phyloP scores from a whole-genome alignment of 1,140 invertebrate species.

The Heliconius nattereri region DNA sequence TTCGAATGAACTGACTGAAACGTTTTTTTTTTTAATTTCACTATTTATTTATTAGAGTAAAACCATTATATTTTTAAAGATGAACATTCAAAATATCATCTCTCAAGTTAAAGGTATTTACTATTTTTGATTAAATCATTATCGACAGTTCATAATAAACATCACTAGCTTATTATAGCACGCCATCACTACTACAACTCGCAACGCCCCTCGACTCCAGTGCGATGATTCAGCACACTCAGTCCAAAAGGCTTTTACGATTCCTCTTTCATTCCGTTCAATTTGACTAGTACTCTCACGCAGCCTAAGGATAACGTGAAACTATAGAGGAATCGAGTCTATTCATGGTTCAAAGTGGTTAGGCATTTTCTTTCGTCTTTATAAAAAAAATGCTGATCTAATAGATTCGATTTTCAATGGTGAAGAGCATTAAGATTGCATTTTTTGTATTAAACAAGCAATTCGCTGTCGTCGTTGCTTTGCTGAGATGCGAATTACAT shows the following conservation, averaged over 20 bases:
- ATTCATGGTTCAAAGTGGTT: constrained; percentile 26
- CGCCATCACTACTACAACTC: constrained; percentile 63
- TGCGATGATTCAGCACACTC: constrained; percentile 75
- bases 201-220: constrained; percentile 55
- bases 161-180: constrained; percentile 69
- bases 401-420: not conserved
- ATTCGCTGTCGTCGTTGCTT: not conserved
- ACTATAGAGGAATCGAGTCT: constrained; percentile 38
- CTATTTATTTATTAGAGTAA: too few relatives aligned
- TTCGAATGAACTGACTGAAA: too few relatives aligned
- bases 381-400: not conserved
- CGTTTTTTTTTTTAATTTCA: too few relatives aligned
- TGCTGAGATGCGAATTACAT: too few relatives aligned
- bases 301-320: constrained; percentile 50
- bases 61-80: too few relatives aligned
- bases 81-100: too few relatives aligned
- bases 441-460: not conserved
- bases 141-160: constrained; percentile 23
- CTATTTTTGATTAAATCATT: not conserved
- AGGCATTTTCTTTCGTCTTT: constrained; percentile 9
- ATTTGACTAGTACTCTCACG: constrained; percentile 58
- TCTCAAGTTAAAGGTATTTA: not conserved
- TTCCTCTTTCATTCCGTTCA: constrained; percentile 68
- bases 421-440: not conserved
- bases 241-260: constrained; percentile 76